phyloP scores from a whole-genome alignment of 1,140 invertebrate genomes.

The Ylistrum balloti region DNA sequence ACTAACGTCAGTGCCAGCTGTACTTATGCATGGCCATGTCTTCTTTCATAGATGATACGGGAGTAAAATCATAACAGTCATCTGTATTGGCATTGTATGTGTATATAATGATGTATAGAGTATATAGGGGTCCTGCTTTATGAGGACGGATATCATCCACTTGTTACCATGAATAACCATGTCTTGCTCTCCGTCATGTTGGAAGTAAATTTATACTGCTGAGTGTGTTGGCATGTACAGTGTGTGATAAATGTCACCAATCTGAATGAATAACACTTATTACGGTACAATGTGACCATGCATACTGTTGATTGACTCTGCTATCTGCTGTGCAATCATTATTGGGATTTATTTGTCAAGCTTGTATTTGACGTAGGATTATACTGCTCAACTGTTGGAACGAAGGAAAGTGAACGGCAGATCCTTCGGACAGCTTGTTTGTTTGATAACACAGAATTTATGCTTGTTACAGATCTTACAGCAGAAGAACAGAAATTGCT shows the following conservation, averaged over 20 bases:
- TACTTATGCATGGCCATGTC: constrained; percentile 25
- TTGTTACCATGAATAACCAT: background rate
- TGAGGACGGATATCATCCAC: constrained; percentile 18
- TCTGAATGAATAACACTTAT: background rate
- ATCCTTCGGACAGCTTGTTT: background rate
- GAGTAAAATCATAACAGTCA: constrained; percentile 27
- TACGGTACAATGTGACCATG: constrained; percentile 2
- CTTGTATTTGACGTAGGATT: background rate
- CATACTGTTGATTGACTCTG: background rate
- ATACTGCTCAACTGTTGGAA: background rate
- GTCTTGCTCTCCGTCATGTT: background rate
- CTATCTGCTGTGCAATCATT: background rate
- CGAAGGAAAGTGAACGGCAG: background rate
- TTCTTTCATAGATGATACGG: constrained; percentile 32
- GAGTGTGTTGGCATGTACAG: background rate
- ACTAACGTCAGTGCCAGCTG: constrained; percentile 6
- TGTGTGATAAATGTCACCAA: constrained; percentile 32
- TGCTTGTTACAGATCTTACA: constrained; percentile 91
- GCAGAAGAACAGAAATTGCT: constrained; percentile 94
- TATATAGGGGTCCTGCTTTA: background rate
- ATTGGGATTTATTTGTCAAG: constrained; percentile 9
- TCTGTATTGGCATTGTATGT: background rate
- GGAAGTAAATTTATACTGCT: background rate
- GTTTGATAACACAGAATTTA: constrained; percentile 29
- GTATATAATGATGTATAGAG: constrained; percentile 28